Evolutionary conservation across 1,140 invertebrate genomes (phyloP), one percentile per base, ranked within the genome.

Genomic region (Drosophila ficusphila): DNA sequence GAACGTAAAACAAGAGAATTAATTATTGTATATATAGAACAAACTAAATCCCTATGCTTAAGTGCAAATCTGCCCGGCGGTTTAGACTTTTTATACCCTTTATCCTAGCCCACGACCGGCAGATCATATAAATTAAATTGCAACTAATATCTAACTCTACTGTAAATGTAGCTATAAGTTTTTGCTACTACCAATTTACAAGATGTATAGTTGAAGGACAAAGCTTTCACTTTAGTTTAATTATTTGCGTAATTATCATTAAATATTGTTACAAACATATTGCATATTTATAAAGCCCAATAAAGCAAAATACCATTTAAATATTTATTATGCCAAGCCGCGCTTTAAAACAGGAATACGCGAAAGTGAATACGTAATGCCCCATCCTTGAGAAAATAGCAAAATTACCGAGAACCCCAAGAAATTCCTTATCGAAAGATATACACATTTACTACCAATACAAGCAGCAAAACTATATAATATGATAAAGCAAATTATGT

Each of bases 141-240:
- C 25, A 49, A 49, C 58, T 42, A 52, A 67, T 33, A 67, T 4
- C 47, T 67, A 57, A 74, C 47, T 23, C 62, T 73, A 86, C 53
- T 86, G 82, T 86, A 81, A 75, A 88, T 67, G 82, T 88, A 89
- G 83, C 74, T 68, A 12, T 88, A 88, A 82, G 82, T 49, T 88
- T 88, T 88, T 88, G 83, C 82, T 88, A 88, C 82, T 88, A 88
- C 78, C 85, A 89, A 82, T 86, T 82, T 86, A 86, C 81, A 86
- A 69, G 61, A 78, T 88, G 82, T 86, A 86, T 71, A 86, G 88
- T 88, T 74, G 72, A 88, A 71, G 77, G 82, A 88, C 61, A 86
- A 86, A 88, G 82, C 82, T 86, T 88, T 86, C 77, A 86, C 82
- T 86, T 86, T 86, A 86, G 81, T 86, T 86, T 88, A 86, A 86